A percentile compares a stretch with the other conserved stretches of the same genome.
phyloP scores from a whole-genome alignment of 2,888 invertebrate species.

The Blastobasis lacticolella region DNA sequence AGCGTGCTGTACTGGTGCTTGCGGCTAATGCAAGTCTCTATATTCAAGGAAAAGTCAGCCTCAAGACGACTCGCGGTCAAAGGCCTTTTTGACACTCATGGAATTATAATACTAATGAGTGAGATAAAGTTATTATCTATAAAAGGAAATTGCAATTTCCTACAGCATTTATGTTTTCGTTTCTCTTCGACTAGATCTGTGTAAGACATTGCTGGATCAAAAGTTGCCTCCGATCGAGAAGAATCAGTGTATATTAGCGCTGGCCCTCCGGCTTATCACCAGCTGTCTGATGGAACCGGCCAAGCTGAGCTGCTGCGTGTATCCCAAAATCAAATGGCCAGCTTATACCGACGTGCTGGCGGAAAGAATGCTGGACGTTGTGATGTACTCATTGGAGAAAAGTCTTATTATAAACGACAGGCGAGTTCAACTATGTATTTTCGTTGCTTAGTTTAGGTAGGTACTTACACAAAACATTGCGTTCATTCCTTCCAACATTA shows the following conservation, averaged over 20 bases:
- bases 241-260: conserved; percentile 38
- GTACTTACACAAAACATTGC: too few species aligned
- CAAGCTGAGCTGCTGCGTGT: conserved; percentile 36
- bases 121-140: conserved; percentile 12
- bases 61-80: conserved; percentile 19
- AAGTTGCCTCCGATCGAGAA: conserved; percentile 47
- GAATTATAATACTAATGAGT: conserved; percentile 54
- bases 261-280: conserved; percentile 39
- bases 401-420: conserved; percentile 44
- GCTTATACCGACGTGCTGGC: conserved; percentile 26
- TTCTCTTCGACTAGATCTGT: conserved; percentile 34
- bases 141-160: too few species aligned
- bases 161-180: too few species aligned
- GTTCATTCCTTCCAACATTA: too few species aligned
- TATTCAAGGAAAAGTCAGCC: conserved; percentile 14
- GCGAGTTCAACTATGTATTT: conserved; percentile 18
- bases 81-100: conserved; percentile 48
- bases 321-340: conserved; percentile 48
- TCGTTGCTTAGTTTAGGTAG: too few species aligned
- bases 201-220: conserved; percentile 37
- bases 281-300: conserved; percentile 22
- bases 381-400: conserved; percentile 35
- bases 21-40: conserved; percentile 36
- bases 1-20: conserved; percentile 53
- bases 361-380: conserved; percentile 32